Evolutionary conservation across 2,797 vertebrate genomes (phyloP).

Genomic region (Mormyrus proboscirostris): DNA sequence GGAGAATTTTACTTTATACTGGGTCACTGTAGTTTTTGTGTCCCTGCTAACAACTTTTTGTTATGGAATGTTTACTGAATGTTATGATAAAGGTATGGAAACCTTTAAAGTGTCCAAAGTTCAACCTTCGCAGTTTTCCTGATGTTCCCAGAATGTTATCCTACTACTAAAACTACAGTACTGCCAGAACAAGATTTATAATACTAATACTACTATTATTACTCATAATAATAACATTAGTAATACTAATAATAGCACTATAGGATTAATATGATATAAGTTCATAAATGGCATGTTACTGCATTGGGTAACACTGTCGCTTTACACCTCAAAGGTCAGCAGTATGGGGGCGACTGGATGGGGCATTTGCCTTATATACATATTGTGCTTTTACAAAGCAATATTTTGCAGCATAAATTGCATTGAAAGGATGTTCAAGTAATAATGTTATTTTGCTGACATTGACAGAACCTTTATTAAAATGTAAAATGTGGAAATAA

Average conservation of each 20-base stretch:
- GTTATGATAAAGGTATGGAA: background rate
- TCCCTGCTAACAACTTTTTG: background rate
- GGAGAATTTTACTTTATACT: background rate
- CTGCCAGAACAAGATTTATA: background rate
- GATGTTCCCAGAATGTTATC: background rate
- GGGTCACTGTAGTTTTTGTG: background rate
- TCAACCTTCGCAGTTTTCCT: background rate
- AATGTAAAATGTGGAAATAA: background rate
- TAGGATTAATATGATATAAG: background rate
- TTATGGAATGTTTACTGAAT: background rate
- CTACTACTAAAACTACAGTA: background rate
- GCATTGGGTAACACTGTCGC: background rate
- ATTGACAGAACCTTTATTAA: background rate
- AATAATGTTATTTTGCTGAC: background rate
- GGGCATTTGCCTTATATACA: background rate
- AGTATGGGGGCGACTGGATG: background rate
- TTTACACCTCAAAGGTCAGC: background rate
- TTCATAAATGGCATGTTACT: background rate
- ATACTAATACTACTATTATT: background rate
- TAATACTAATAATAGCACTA: background rate
- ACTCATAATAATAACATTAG: background rate
- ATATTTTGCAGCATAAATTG: background rate
- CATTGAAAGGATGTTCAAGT: background rate
- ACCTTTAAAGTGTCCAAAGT: background rate
- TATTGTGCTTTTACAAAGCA: background rate